Evolutionary conservation across 2,113 vertebrate genomes (phyloP).

Genomic region (Mobula birostris): DNA sequence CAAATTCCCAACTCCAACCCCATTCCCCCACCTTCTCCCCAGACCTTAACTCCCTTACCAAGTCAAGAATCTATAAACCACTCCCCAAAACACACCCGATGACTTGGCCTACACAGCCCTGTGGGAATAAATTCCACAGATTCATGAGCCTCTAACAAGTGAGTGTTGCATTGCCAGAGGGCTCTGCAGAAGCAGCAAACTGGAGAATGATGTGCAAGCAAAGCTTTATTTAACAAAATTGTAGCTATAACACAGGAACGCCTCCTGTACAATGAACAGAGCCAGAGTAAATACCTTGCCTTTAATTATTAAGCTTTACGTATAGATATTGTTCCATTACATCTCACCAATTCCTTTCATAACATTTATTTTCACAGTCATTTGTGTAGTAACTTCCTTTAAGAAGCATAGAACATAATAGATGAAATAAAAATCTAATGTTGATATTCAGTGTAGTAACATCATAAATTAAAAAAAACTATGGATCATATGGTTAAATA

Average conservation of each 20-base stretch:
- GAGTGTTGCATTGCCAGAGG: not conserved
- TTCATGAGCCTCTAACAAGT: not conserved
- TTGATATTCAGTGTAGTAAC: not conserved
- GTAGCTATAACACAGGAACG: not conserved
- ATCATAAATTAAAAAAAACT: not conserved
- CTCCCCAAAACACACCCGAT: too few species aligned
- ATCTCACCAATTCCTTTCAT: not conserved
- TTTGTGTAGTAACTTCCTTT: not conserved
- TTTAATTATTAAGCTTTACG: not conserved
- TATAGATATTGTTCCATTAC: not conserved
- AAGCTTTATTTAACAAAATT: slow-evolving; percentile 14
- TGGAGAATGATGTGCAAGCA: not conserved
- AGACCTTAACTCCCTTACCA: too few species aligned
- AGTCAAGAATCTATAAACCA: too few species aligned
- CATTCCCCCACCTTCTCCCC: too few species aligned
- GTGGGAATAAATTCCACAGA: too few species aligned
- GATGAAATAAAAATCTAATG: not conserved
- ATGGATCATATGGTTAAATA: not conserved
- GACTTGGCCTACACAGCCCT: too few species aligned
- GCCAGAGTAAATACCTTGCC: not conserved
- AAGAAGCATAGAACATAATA: not conserved
- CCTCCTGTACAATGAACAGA: not conserved
- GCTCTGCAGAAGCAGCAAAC: not conserved
- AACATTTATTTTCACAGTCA: not conserved
- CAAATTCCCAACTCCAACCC: too few species aligned